Evolutionary conservation across 2,797 vertebrate species (phyloP).

Genomic region (Sphenodon punctatus): DNA sequence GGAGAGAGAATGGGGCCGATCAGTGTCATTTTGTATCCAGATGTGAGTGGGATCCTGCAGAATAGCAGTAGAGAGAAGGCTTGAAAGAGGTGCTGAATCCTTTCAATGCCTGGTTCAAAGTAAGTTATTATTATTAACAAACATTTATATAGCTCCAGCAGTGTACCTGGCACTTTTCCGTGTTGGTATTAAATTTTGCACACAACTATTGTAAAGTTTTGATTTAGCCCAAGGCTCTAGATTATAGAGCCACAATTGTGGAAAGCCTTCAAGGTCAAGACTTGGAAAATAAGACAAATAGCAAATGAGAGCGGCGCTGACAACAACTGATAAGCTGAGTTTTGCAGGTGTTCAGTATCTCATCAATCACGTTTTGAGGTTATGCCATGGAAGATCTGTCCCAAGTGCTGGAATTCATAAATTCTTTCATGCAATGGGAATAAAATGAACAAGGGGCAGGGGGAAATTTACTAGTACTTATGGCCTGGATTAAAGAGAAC

Average conservation of each 20-base stretch:
- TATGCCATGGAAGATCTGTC: neutral
- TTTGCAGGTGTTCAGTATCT: constrained; percentile 14
- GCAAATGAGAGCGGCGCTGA: constrained; percentile 25
- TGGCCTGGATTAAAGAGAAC: neutral
- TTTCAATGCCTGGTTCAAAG: no score
- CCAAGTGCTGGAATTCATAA: constrained; percentile 4
- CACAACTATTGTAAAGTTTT: no score
- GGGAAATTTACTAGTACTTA: neutral
- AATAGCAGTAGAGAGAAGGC: no score
- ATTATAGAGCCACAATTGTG: neutral
- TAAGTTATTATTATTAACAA: no score
- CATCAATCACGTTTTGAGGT: constrained; percentile 53
- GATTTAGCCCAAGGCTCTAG: neutral
- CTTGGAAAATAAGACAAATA: constrained; percentile 44
- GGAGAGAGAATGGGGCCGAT: no score
- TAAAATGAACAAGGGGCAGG: neutral
- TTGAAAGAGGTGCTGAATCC: no score
- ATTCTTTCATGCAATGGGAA: neutral
- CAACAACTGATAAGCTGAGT: constrained; percentile 21
- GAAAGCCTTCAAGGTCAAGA: constrained; percentile 57
- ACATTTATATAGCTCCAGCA: no score
- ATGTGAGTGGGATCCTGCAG: no score
- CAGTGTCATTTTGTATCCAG: no score
- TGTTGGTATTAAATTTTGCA: no score
- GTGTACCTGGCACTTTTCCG: no score